Evolutionary conservation across 2,888 invertebrate genomes (phyloP).

Genomic region (Dioctria rufipes): DNA sequence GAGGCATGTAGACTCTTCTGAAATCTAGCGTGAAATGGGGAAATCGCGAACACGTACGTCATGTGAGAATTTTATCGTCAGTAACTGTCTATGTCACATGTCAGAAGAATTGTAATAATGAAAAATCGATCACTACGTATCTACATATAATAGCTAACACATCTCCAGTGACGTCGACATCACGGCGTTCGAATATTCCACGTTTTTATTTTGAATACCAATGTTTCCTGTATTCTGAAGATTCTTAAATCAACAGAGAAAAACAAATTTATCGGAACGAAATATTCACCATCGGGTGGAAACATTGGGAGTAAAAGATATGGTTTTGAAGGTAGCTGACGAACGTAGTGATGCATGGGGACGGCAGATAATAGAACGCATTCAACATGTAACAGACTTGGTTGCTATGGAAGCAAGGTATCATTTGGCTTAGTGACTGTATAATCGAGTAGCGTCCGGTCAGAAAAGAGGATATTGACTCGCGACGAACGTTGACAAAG

Average conservation of each 20-base stretch:
- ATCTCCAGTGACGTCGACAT: slow-evolving; percentile 9
- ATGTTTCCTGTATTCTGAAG: slow-evolving; percentile 8
- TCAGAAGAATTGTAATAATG: slow-evolving; percentile 13
- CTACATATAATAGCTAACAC: background rate
- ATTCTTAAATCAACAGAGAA: slow-evolving; percentile 1
- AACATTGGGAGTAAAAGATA: background rate
- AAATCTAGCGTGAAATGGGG: slow-evolving; percentile 2
- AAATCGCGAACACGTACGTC: background rate
- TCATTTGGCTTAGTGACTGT: too few relatives aligned
- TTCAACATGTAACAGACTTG: slow-evolving; percentile 1
- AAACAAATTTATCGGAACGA: background rate
- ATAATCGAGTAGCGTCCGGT: too few relatives aligned
- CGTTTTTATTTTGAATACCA: background rate
- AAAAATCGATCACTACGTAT: background rate
- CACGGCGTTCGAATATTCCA: background rate
- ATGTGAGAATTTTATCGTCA: background rate
- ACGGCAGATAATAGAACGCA: slow-evolving; percentile 8
- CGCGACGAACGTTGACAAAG: too few relatives aligned
- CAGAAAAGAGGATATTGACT: too few relatives aligned
- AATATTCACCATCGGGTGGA: background rate
- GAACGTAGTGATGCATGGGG: background rate
- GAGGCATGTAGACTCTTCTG: background rate
- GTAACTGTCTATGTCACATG: background rate
- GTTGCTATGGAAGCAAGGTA: slow-evolving; percentile 1
- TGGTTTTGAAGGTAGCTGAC: background rate